Conservation (phyloP, 1,140 invertebrate species). For the Diplogasteroides magnus region DNA sequence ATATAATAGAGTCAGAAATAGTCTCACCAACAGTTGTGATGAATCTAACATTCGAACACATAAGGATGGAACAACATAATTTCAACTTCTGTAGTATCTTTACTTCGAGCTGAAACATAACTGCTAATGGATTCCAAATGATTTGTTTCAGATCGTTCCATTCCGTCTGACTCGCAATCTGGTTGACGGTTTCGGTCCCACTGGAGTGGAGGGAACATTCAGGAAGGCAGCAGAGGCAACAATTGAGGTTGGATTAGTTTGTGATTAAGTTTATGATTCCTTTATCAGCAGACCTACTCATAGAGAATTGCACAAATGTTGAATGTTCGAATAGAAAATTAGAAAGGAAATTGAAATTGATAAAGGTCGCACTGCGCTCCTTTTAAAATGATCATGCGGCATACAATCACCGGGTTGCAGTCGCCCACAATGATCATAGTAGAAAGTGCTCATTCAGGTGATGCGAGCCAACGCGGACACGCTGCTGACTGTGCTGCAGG, state of each 20-base stretch:
- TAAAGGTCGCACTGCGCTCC: background rate
- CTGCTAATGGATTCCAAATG: slow-evolving; percentile 3
- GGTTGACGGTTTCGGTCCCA: slow-evolving; percentile 69
- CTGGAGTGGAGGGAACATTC: slow-evolving; percentile 83
- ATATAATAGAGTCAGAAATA: too few species aligned
- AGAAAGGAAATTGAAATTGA: too few species aligned
- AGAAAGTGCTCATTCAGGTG: background rate
- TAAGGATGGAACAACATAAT: too few species aligned
- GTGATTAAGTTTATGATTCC: background rate
- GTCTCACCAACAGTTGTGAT: too few species aligned
- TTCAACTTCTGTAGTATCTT: too few species aligned
- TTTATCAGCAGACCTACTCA: background rate
- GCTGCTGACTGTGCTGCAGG: slow-evolving; percentile 7
- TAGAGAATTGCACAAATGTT: background rate
- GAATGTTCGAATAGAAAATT: background rate
- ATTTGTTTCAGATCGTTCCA: slow-evolving; percentile 66
- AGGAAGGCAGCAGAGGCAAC: slow-evolving; percentile 79
- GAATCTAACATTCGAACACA: too few species aligned
- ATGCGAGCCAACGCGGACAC: slow-evolving; percentile 7
- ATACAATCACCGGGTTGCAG: slow-evolving; percentile 4
- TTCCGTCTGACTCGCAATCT: slow-evolving; percentile 95
- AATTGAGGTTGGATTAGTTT: too few species aligned
- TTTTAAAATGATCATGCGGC: background rate
- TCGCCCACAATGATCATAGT: background rate
- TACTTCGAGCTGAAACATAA: slow-evolving; percentile 6